A percentile compares a stretch with the other conserved stretches of the same genome.
Evolutionary conservation across 1,140 invertebrate species (phyloP).

Genomic region (Dendroctonus ponderosae): DNA sequence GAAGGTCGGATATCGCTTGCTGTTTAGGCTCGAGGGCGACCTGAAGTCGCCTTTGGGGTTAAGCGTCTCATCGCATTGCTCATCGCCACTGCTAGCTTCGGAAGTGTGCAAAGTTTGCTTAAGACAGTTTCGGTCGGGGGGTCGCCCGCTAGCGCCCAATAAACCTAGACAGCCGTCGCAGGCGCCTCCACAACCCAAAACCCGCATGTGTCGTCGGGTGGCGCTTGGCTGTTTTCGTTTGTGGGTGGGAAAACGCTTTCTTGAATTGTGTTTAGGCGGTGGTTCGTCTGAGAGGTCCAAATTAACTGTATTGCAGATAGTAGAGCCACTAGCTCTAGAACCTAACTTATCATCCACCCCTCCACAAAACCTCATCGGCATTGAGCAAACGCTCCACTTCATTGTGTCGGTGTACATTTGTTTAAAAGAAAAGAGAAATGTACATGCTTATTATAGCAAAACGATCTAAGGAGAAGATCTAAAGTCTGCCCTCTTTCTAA

Average conservation of each 20-base stretch:
- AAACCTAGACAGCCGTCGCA: slow-evolving; percentile 43
- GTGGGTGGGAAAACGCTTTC: slow-evolving; percentile 11
- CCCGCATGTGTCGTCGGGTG: slow-evolving; percentile 22
- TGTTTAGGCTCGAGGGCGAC: neutral
- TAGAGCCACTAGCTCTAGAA: no score
- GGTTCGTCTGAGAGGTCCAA: slow-evolving; percentile 8
- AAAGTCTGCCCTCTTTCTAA: no score
- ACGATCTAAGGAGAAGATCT: no score
- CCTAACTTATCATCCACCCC: no score
- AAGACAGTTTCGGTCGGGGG: slow-evolving; percentile 32
- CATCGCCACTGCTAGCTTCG: slow-evolving; percentile 3
- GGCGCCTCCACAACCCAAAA: slow-evolving; percentile 37
- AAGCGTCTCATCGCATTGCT: neutral
- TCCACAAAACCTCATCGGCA: no score
- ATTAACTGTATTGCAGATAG: no score
- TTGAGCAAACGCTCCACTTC: no score
- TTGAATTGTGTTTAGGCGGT: slow-evolving; percentile 14
- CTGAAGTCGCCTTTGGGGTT: slow-evolving; percentile 3
- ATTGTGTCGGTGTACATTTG: no score
- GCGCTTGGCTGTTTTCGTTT: neutral
- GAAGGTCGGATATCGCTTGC: neutral
- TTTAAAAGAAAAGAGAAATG: no score
- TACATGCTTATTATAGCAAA: no score
- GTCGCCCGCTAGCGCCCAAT: slow-evolving; percentile 42
- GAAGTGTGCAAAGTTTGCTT: slow-evolving; percentile 11